Evolutionary conservation across 1,140 invertebrate genomes (phyloP), one percentile per base, ranked within the genome.

Genomic region (Pseudomyrmex cubaensis): DNA sequence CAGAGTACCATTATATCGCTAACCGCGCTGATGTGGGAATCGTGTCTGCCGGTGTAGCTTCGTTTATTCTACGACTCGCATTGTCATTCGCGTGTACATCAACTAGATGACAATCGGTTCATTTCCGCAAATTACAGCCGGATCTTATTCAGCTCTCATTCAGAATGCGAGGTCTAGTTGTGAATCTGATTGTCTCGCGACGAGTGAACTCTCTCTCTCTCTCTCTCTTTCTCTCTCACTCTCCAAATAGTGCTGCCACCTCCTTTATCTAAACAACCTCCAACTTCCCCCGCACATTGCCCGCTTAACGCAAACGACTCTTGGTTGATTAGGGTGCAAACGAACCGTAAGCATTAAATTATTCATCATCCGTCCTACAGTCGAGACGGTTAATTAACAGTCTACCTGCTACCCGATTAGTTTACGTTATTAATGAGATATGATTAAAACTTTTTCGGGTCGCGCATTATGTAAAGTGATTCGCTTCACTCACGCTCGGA

Each of bases 331-430:
- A 87, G 83, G 66, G 78, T 73, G 83, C 85, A 77, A 90, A 88
- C 87, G 64, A 75, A 80, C 78, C 87, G 56, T 83, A 80, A 76
- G 70, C 82, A 90, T 90, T 87, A 84, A 84, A 90, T 90, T 90
- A 90, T 90, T 89, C 88, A 89, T 87, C 66, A 25, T 48, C 70
- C 50, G 44, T 54, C 17, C 56, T 56, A 69, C 63, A 64, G 22
- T 61, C 13, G 46, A 15, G 77, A 56, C 67, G 76, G 77, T 89
- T 89, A 89, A 89, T 88, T 85, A 88, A 89, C 86, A 57, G 59
- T 61, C 72, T 76, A 50, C 22, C 50, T 80, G 22, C 20, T 44
- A 54, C 57, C 50, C 77, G 78, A 88, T 84, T 77, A 82, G 48
- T 75, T 82, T 54, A 52, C 35, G 73, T 84, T 82, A 77, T 82